These are phyloP conservation scores for Rhogogaster chlorosoma DNA, from an alignment of 2,888 invertebrate species.

Conservation along the genomic window DNA sequence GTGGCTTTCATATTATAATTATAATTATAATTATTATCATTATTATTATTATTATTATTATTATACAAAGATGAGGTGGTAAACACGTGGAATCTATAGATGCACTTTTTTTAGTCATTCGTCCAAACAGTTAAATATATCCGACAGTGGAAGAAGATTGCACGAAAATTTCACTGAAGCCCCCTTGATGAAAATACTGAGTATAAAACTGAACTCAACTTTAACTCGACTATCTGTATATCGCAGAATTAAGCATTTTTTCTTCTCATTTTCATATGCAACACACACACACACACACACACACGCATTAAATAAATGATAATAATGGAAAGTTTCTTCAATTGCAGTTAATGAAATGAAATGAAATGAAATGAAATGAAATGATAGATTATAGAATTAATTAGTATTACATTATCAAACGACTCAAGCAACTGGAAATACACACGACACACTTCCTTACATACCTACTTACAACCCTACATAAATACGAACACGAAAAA, in stretches of 20 bases:
- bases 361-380: not conserved
- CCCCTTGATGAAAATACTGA: not conserved
- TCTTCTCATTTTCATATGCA: constrained; percentile 43
- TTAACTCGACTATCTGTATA: constrained; percentile 9
- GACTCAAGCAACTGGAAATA: not conserved
- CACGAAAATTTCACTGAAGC: not conserved
- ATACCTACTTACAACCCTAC: not conserved
- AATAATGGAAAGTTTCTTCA: not conserved
- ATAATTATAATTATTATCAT: constrained; percentile 58
- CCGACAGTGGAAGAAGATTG: not conserved
- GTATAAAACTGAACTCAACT: not conserved
- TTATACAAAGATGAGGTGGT: constrained; percentile 56
- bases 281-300: not conserved
- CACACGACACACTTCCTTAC: not conserved
- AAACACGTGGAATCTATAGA: constrained; percentile 63
- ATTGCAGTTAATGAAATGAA: constrained; percentile 12
- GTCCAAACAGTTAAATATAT: constrained; percentile 48
- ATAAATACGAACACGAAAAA: not conserved
- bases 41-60: constrained; percentile 59
- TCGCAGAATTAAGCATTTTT: constrained; percentile 45
- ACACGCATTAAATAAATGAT: not conserved
- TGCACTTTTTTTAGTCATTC: constrained; percentile 70
- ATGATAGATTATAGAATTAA: constrained; percentile 34
- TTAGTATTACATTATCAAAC: constrained; percentile 14
- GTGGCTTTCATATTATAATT: constrained; percentile 66